phyloP scores from a whole-genome alignment of 2,888 invertebrate genomes.

The Calameuta idolon region DNA sequence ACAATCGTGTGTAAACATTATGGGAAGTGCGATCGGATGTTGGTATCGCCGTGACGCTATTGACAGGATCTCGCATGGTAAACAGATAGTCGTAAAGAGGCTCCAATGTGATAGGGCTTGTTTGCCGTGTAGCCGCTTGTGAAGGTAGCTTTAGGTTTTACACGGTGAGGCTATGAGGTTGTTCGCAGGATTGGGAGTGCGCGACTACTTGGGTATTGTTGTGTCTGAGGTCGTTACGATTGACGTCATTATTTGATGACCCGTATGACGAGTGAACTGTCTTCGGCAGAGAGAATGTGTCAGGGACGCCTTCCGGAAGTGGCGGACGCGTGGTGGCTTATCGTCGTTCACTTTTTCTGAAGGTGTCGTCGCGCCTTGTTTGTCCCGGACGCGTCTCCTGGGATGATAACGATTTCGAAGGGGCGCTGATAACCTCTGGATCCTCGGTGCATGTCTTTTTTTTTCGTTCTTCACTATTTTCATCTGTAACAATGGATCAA shows the following conservation, averaged over 20 bases:
- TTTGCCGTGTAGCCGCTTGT: slow-evolving; percentile 3
- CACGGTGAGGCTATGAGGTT: background rate
- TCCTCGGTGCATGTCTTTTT: background rate
- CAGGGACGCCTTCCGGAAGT: background rate
- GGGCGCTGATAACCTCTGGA: background rate
- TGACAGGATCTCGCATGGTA: slow-evolving; percentile 17
- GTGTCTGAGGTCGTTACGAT: background rate
- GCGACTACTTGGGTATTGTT: background rate
- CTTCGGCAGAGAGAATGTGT: background rate
- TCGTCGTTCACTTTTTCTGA: slow-evolving; percentile 4
- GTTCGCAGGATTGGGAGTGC: background rate
- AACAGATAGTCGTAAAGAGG: slow-evolving; percentile 26
- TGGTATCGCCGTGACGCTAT: slow-evolving; percentile 16
- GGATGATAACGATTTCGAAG: background rate
- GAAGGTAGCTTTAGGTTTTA: background rate
- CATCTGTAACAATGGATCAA: background rate
- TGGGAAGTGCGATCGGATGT: background rate
- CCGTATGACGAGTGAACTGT: background rate
- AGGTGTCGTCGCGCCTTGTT: slow-evolving; percentile 9
- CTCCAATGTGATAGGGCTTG: slow-evolving; percentile 3
- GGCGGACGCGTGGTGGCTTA: background rate
- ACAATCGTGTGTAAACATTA: background rate
- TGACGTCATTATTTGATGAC: background rate
- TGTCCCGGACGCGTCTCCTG: background rate
- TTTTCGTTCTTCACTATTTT: background rate